Percentiles rank a stretch among this genome's conserved stretches.
These are phyloP conservation scores for Dasypolia templi DNA, from an alignment of 2,888 invertebrate genomes.

Conservation along the genomic window DNA sequence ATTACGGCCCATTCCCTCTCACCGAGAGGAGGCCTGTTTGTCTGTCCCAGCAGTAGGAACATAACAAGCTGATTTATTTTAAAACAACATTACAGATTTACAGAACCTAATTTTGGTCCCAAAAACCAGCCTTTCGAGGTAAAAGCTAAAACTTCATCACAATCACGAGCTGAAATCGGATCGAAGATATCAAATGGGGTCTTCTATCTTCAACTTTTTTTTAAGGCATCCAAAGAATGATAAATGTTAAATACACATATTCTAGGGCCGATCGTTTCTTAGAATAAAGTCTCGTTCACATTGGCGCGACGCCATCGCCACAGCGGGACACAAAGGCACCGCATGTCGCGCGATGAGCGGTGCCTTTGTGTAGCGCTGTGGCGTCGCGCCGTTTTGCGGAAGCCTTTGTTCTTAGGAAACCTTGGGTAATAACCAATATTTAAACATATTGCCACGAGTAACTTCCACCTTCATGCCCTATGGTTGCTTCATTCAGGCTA, in stretches of 20 bases:
- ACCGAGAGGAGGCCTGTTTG: no score
- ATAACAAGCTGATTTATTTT: not conserved
- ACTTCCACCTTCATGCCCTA: not conserved
- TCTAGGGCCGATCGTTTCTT: not conserved
- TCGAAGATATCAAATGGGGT: not conserved
- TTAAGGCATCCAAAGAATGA: not conserved
- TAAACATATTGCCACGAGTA: not conserved
- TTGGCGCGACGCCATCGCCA: no score
- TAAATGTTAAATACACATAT: not conserved
- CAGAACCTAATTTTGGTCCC: not conserved
- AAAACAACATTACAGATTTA: not conserved
- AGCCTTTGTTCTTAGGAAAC: not conserved
- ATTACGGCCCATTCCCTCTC: no score
- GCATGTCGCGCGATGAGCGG: no score
- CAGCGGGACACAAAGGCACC: no score
- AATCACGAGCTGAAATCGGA: not conserved
- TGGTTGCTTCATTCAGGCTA: not conserved
- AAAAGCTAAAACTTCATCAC: not conserved
- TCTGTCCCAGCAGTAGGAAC: no score
- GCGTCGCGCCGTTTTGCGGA: no score
- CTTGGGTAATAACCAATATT: not conserved
- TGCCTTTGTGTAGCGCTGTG: no score
- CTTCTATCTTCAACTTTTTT: not conserved
- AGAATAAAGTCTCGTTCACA: no score
- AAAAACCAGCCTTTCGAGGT: not conserved